Conservation (phyloP, 2,888 invertebrate genomes). For the Andricus curvator region DNA sequence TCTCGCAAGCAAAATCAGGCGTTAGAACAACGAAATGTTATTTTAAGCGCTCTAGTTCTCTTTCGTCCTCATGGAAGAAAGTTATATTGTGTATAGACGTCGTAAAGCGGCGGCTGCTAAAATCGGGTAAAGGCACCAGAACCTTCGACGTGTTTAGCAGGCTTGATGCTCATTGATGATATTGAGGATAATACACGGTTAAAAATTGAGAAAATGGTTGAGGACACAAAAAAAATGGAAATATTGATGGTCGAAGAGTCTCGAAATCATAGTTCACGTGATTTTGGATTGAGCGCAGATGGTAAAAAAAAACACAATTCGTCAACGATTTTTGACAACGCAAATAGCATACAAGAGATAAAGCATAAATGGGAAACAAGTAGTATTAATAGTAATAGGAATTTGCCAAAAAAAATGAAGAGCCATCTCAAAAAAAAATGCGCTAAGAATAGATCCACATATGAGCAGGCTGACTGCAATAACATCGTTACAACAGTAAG, state of each 20-base stretch:
- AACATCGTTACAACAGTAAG: neutral
- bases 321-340: neutral
- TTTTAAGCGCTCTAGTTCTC: constrained; percentile 5
- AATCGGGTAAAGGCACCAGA: constrained; percentile 74
- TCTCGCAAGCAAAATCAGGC: constrained; percentile 56
- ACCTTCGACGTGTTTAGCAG: constrained; percentile 55
- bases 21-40: constrained; percentile 45
- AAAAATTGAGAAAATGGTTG: constrained; percentile 72
- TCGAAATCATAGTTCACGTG: neutral
- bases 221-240: constrained; percentile 70
- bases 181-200: constrained; percentile 67
- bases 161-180: constrained; percentile 62
- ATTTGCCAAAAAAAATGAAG: constrained; percentile 35
- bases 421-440: constrained; percentile 26
- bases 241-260: constrained; percentile 7
- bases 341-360: neutral
- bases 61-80: constrained; percentile 72
- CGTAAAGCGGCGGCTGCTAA: constrained; percentile 71
- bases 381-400: neutral
- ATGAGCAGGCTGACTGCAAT: constrained; percentile 46
- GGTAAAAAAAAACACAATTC: neutral
- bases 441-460: constrained; percentile 47
- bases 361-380: neutral
- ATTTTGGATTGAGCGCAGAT: neutral
- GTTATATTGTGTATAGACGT: constrained; percentile 74